phyloP scores from a whole-genome alignment of 2,888 invertebrate genomes.

The Ischnura elegans region DNA sequence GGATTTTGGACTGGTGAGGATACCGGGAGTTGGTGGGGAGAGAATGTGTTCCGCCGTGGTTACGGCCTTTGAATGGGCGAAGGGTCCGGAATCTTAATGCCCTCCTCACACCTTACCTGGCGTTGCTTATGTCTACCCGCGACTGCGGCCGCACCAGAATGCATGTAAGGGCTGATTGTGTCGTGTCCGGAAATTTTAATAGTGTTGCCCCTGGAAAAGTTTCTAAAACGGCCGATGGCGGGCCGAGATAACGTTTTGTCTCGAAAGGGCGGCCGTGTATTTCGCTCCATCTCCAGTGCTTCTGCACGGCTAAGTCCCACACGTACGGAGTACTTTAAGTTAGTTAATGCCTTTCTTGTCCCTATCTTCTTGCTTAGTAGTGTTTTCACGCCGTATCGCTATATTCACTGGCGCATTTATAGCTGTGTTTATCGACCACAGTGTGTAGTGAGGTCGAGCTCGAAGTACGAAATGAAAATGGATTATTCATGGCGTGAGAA shows the following conservation, averaged over 20 bases:
- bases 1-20: not conserved
- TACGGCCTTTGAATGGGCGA: not conserved
- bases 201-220: not conserved
- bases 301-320: not conserved
- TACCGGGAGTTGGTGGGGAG: not conserved
- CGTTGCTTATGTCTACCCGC: not conserved
- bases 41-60: not conserved
- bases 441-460: not conserved
- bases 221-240: not conserved
- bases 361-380: not conserved
- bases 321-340: not conserved
- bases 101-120: not conserved
- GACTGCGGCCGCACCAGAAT: not conserved
- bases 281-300: not conserved
- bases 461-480: too few species aligned
- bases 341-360: not conserved
- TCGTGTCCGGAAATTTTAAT: slow-evolving; percentile 31
- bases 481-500: too few species aligned
- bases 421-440: not conserved
- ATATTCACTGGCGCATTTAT: not conserved
- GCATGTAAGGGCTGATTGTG: not conserved
- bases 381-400: not conserved
- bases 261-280: not conserved
- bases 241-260: not conserved
- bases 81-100: not conserved